Evolutionary conservation across 2,113 vertebrate species (phyloP).

Genomic region (Charina bottae): DNA sequence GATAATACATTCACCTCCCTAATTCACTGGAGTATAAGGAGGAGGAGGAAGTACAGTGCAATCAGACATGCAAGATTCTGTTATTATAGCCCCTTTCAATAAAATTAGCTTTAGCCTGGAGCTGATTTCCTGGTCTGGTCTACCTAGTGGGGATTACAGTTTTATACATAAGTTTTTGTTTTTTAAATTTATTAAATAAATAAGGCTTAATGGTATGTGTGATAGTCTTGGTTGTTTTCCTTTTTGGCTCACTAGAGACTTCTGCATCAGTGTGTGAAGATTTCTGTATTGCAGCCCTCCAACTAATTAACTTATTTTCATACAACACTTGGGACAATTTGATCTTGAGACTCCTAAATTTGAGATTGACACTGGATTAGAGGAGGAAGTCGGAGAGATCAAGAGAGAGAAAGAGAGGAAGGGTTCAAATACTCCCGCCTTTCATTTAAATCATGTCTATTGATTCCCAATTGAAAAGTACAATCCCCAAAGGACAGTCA

Average conservation of each 20-base stretch:
- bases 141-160: not conserved
- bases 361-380: not conserved
- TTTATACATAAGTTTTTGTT: not conserved
- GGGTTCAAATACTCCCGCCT: not conserved
- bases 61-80: not conserved
- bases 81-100: not conserved
- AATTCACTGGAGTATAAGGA: not conserved
- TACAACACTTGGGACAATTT: not conserved
- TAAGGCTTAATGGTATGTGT: not conserved
- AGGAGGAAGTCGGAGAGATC: not conserved
- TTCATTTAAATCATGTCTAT: not conserved
- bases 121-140: not conserved
- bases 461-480: slow-evolving; percentile 18
- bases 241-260: not conserved
- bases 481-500: not conserved
- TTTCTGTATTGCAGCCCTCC: not conserved
- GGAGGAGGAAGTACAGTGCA: not conserved
- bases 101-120: not conserved
- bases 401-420: not conserved
- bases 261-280: not conserved
- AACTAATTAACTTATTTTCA: not conserved
- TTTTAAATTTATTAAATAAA: not conserved
- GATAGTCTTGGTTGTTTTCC: not conserved
- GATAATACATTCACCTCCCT: not conserved
- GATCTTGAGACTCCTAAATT: not conserved